These are phyloP conservation scores for Ophthalmolycus amberensis DNA, from an alignment of 2,113 vertebrate species.

Conservation along the genomic window DNA sequence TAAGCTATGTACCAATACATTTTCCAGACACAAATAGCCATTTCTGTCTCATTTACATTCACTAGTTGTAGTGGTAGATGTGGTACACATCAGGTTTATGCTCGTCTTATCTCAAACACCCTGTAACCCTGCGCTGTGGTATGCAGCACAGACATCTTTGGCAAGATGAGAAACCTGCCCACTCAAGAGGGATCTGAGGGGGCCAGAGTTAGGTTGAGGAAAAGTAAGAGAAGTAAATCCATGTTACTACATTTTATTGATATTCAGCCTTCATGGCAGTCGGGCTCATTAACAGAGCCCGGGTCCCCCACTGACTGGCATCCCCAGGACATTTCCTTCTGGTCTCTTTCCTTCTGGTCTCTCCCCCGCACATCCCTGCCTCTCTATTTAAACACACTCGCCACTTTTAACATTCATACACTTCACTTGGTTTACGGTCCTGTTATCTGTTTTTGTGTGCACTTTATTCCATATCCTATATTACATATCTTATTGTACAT, in stretches of 20 bases:
- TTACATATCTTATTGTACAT: no score
- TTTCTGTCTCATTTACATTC: not conserved
- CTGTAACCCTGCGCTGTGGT: not conserved
- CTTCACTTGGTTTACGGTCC: no score
- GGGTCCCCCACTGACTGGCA: no score
- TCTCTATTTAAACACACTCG: no score
- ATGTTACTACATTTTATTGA: not conserved
- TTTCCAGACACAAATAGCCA: not conserved
- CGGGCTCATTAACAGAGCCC: no score
- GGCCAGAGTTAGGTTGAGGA: not conserved
- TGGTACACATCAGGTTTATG: slow-evolving; percentile 4
- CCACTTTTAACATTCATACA: no score
- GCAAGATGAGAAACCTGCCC: not conserved
- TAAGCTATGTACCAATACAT: not conserved
- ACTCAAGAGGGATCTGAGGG: not conserved
- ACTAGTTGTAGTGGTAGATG: not conserved
- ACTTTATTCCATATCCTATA: no score
- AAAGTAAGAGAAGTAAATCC: not conserved
- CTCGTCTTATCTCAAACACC: not conserved
- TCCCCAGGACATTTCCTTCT: no score
- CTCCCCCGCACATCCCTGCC: no score
- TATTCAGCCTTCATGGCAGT: not conserved
- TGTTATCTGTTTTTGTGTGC: no score
- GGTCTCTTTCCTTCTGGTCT: no score
- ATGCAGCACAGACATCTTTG: not conserved